Evolutionary conservation across 2,888 invertebrate genomes (phyloP), one percentile per base, ranked within the genome.

Genomic region (Eledona agricola): DNA sequence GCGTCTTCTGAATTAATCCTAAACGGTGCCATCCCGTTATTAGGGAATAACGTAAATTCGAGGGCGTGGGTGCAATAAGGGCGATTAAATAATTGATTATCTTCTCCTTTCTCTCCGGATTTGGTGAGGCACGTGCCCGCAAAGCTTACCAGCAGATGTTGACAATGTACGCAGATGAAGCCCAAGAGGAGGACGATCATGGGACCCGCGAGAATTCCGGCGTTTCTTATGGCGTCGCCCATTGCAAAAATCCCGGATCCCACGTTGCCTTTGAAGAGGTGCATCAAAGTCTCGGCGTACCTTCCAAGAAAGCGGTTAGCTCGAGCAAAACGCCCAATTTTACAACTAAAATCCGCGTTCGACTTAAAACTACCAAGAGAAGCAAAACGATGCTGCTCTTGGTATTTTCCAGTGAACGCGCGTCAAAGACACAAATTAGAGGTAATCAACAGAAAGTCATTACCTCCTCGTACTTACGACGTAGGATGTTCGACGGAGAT

Each of bases 221-320:
- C 92, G 75, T 97, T 91, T 73, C 86, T 90, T 72, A 96, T 91
- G 0, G 95, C 97, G 72, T 93, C 89, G 3, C 97, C 97, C 87
- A 98, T 90, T 1, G 97, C 97, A 69, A 97, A 87, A 59, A 97
- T 85, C 0, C 97, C 98, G 0, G 96, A 94, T 16, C 98, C 97
- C 52, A 98, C 88, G 79, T 96, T 97, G 6, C 96, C 96, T 73
- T 96, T 93, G 72, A 97, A 86, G 51, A 97, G 79, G 75, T 97
- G 96, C 79, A 94, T 89, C 75, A 96, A 80, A 1, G 94, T 93
- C 74, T 94, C 92, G 63, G 84, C 66, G 73, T 91, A 95, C 59
- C 95, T 95, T 38, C 4, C n/a, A 15, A 28, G 40, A 76, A 69
- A 37, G 31, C 0, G 40, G 52, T 37, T 10, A 37, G 10, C 19